Conservation (phyloP, 2,113 vertebrate genomes). For the Xerus inauris region DNA sequence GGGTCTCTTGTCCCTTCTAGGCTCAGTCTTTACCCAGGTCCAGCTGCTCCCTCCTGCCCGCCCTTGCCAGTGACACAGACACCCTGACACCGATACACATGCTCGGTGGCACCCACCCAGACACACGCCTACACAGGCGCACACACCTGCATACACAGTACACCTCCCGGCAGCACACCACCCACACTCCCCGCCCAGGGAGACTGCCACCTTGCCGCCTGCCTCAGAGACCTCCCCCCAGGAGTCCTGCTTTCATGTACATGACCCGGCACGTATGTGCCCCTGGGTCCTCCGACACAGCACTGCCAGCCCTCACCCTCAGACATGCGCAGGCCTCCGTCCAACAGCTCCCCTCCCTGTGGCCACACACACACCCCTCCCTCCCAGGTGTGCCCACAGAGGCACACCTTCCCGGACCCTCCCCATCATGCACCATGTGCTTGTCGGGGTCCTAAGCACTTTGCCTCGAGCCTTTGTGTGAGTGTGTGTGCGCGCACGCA, state of each 20-base stretch:
- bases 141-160: conserved; percentile 70
- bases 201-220: conserved; percentile 43
- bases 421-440: rapidly evolving
- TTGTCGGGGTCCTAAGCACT: neutral
- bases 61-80: conserved; percentile 63
- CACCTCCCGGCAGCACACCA: conserved; percentile 35
- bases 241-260: neutral
- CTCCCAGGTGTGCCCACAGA: neutral
- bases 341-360: neutral
- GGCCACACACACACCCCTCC: neutral
- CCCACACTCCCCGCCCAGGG: conserved; percentile 51
- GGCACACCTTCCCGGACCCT: neutral
- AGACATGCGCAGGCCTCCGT: neutral
- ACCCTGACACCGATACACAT: conserved; percentile 21
- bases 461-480: neutral
- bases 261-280: neutral
- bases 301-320: neutral
- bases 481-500: neutral
- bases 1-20: neutral
- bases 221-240: conserved; percentile 45
- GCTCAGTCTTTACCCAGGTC: neutral
- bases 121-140: conserved; percentile 68
- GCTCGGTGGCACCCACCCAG: conserved; percentile 39
- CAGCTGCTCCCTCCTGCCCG: neutral
- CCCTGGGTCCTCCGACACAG: neutral